Conservation (phyloP, 2,888 invertebrate species). For the Uloborus plumipes region DNA sequence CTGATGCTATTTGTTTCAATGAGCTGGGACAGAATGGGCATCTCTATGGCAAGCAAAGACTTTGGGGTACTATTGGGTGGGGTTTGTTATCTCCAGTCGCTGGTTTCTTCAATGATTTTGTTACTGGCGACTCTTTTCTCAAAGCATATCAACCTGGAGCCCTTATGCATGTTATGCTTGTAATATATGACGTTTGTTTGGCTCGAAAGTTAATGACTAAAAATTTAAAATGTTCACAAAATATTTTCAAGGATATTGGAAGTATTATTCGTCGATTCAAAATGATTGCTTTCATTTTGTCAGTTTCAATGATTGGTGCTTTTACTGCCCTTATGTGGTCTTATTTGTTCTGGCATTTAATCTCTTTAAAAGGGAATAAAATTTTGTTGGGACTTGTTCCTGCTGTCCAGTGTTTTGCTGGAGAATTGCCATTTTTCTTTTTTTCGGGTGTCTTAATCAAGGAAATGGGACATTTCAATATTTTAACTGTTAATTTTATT, state of each 20-base stretch:
- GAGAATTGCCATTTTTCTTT: conserved; percentile 68
- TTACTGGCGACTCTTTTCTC: conserved; percentile 45
- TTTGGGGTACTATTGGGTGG: conserved; percentile 91
- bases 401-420: conserved; percentile 65
- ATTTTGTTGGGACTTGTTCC: conserved; percentile 65
- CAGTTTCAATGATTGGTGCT: conserved; percentile 64
- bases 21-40: conserved; percentile 83
- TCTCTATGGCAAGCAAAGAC: conserved; percentile 85
- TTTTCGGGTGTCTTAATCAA: conserved; percentile 79
- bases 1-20: conserved; percentile 90
- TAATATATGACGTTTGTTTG: conserved; percentile 45
- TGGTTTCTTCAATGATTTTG: conserved; percentile 81
- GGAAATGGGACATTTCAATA: conserved; percentile 84
- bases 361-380: conserved; percentile 48
- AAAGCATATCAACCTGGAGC: conserved; percentile 63
- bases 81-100: conserved; percentile 83
- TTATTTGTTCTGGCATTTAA: conserved; percentile 65
- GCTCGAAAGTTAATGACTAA: conserved; percentile 50
- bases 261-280: conserved; percentile 32
- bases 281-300: conserved; percentile 49
- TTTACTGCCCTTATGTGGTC: conserved; percentile 67
- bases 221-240: conserved; percentile 52
- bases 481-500: conserved; percentile 86
- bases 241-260: conserved; percentile 52
- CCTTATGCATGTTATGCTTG: conserved; percentile 29